These are phyloP conservation scores for Marasmarcha lunaedactyla DNA, from an alignment of 2,888 invertebrate species.

Conservation along the genomic window DNA sequence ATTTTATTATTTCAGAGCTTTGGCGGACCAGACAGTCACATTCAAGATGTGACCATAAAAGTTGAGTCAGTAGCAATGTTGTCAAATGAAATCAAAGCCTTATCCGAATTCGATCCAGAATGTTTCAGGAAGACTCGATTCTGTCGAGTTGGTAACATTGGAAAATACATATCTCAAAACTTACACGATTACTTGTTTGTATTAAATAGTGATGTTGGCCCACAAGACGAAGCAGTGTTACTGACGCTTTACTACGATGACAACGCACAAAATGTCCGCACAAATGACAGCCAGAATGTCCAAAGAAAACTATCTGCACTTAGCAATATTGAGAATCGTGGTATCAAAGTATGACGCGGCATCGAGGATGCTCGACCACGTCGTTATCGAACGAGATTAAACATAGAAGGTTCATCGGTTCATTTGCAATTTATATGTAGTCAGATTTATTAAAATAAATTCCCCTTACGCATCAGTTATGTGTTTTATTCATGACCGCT, in stretches of 20 bases:
- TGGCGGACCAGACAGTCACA: constrained; percentile 13
- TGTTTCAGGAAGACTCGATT: constrained; percentile 21
- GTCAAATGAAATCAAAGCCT: constrained; percentile 12
- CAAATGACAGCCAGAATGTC: background rate
- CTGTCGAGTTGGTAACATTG: constrained; percentile 19
- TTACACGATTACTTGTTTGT: constrained; percentile 23
- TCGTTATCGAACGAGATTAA: background rate
- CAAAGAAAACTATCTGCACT: background rate
- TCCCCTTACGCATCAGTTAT: too few relatives aligned
- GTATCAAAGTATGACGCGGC: too few relatives aligned
- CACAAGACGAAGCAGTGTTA: constrained; percentile 25
- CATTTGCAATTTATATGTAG: too few relatives aligned
- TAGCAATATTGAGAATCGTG: background rate
- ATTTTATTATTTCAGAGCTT: constrained; percentile 15
- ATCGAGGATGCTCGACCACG: background rate
- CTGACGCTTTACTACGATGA: constrained; percentile 20
- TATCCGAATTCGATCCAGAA: constrained; percentile 18
- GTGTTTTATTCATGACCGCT: too few relatives aligned
- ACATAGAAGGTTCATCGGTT: background rate
- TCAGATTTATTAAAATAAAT: too few relatives aligned
- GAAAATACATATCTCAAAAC: constrained; percentile 27
- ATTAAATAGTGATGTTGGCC: constrained; percentile 16
- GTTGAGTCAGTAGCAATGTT: constrained; percentile 17
- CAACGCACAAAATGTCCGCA: background rate
- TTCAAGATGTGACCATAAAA: constrained; percentile 19